Percentiles rank a stretch among this genome's conserved stretches.
Conservation (phyloP, 2,797 vertebrate genomes). For the Kryptopterus vitreolus region DNA sequence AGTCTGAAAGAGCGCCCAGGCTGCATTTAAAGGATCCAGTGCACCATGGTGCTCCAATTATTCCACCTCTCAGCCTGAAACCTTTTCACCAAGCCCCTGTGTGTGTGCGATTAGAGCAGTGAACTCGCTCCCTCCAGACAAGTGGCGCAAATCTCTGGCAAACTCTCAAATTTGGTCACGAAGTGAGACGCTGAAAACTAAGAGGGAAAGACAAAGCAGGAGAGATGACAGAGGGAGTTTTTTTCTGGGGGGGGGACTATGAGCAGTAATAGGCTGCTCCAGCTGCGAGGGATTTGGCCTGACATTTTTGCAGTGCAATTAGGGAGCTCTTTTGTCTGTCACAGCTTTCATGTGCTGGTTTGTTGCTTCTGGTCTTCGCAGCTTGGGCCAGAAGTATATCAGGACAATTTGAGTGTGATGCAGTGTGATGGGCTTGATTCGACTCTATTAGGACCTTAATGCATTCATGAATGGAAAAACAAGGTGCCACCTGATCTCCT, state of each 20-base stretch:
- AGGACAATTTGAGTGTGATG: constrained; percentile 34
- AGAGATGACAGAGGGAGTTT: constrained; percentile 35
- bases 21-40: constrained; percentile 22
- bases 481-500: constrained; percentile 53
- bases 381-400: constrained; percentile 35
- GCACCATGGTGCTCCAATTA: constrained; percentile 30
- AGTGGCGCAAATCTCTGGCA: constrained; percentile 38
- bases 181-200: constrained; percentile 28
- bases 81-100: constrained; percentile 31
- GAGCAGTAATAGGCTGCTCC: constrained; percentile 41
- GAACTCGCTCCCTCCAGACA: constrained; percentile 39
- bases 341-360: constrained; percentile 31
- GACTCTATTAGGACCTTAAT: constrained; percentile 49
- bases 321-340: constrained; percentile 28
- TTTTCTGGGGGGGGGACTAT: constrained; percentile 42
- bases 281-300: constrained; percentile 50
- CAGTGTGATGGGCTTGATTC: constrained; percentile 49
- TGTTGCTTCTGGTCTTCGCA: constrained; percentile 29
- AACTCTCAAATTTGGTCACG: constrained; percentile 26
- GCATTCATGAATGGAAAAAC: constrained; percentile 53
- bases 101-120: constrained; percentile 37
- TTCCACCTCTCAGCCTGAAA: constrained; percentile 31
- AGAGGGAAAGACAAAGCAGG: constrained; percentile 25
- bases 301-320: constrained; percentile 54
- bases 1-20: constrained; percentile 19